These are phyloP conservation scores for Labroides dimidiatus DNA, from an alignment of 2,797 vertebrate species.

Conservation along the genomic window DNA sequence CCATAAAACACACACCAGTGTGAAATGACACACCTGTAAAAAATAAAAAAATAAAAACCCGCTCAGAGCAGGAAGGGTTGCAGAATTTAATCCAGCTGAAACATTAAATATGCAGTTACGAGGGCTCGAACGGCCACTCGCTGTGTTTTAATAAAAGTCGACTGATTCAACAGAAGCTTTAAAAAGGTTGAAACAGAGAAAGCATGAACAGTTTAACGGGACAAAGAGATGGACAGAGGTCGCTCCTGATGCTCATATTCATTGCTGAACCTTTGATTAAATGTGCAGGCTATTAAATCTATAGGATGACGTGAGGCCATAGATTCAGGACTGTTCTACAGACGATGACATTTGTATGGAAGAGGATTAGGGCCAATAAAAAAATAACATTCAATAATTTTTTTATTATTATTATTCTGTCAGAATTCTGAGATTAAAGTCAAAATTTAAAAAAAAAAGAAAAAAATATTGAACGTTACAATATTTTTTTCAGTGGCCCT, in stretches of 20 bases:
- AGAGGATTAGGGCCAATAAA: no score
- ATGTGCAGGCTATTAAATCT: conserved; percentile 8
- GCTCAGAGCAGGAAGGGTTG: conserved; percentile 38
- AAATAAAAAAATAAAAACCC: conserved; percentile 4
- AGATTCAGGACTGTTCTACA: no score
- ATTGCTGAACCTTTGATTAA: conserved; percentile 10
- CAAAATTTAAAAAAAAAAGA: no score
- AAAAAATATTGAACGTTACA: no score
- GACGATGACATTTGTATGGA: no score
- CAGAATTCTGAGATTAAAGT: no score
- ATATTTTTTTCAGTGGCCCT: no score
- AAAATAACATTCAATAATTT: no score
- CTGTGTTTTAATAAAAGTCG: conserved; percentile 11
- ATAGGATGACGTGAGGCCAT: neutral
- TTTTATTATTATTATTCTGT: no score
- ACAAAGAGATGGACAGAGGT: conserved; percentile 18
- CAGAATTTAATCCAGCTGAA: conserved; percentile 39
- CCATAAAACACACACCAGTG: conserved; percentile 37
- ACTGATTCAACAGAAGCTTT: conserved; percentile 16
- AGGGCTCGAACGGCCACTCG: neutral
- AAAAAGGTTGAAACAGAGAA: conserved; percentile 14
- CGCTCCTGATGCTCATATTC: neutral
- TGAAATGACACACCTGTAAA: conserved; percentile 43
- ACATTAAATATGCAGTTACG: conserved; percentile 7
- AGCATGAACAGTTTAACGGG: conserved; percentile 4